Conservation (phyloP, 2,888 invertebrate genomes). For the Agapostemon virescens region DNA sequence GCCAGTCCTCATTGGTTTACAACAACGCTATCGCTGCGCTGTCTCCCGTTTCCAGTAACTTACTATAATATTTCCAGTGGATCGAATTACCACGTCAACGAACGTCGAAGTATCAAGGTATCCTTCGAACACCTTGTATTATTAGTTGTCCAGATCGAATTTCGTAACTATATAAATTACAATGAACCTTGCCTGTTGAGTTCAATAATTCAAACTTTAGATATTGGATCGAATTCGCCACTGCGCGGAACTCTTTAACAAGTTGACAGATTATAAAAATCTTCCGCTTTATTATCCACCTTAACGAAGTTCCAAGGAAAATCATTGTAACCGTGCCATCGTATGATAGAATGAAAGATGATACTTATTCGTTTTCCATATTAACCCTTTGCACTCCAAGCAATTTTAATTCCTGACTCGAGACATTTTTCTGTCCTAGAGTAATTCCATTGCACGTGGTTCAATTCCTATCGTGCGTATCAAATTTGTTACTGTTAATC, state of each 20-base stretch:
- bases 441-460: too few relatives aligned
- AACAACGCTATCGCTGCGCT: not conserved
- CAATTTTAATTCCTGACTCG: too few relatives aligned
- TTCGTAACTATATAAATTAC: not conserved
- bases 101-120: not conserved
- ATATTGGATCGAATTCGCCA: not conserved
- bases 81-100: not conserved
- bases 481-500: too few relatives aligned
- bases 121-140: conserved; percentile 3
- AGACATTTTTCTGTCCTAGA: too few relatives aligned
- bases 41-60: not conserved
- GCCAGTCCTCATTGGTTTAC: conserved; percentile 1
- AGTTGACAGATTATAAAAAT: not conserved
- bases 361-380: too few relatives aligned
- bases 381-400: too few relatives aligned
- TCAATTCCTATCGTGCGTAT: too few relatives aligned
- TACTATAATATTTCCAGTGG: not conserved
- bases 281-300: not conserved
- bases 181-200: not conserved
- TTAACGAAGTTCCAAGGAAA: too few relatives aligned
- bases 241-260: too few relatives aligned
- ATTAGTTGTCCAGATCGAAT: conserved; percentile 4
- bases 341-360: too few relatives aligned
- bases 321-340: too few relatives aligned
- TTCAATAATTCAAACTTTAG: not conserved